Evolutionary conservation across 2,888 invertebrate genomes (phyloP).

Genomic region (Idaea dimidiata): DNA sequence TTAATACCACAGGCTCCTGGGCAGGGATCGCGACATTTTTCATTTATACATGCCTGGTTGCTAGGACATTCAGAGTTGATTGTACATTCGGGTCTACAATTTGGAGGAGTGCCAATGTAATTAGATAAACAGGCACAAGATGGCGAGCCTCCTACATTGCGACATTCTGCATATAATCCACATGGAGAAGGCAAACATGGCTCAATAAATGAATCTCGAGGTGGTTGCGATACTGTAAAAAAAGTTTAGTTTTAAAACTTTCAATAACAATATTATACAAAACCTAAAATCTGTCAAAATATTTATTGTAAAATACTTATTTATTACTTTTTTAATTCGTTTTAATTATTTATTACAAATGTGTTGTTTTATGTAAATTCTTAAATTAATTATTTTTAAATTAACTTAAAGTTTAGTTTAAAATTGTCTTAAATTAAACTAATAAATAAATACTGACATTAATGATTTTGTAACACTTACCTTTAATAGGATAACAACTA

Average conservation of each 20-base stretch:
- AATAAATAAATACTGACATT: not conserved
- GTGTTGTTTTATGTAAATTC: too few relatives aligned
- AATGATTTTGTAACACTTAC: constrained; percentile 39
- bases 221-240: constrained; percentile 60
- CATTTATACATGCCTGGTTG: constrained; percentile 83
- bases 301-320: too few relatives aligned
- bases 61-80: constrained; percentile 86
- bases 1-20: constrained; percentile 83
- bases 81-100: constrained; percentile 85
- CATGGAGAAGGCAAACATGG: constrained; percentile 86
- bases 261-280: not conserved
- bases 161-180: constrained; percentile 83
- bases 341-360: too few relatives aligned
- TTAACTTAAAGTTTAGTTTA: too few relatives aligned
- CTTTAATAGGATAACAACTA: constrained; percentile 83
- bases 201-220: constrained; percentile 54
- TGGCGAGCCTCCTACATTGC: constrained; percentile 76
- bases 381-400: too few relatives aligned
- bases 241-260: constrained; percentile 7
- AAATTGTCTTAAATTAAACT: too few relatives aligned
- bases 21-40: constrained; percentile 85
- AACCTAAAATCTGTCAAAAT: too few relatives aligned
- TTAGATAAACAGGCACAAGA: constrained; percentile 82
- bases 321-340: too few relatives aligned
- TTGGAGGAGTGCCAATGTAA: constrained; percentile 84